Conservation (phyloP, 2,113 vertebrate genomes). For the Archocentrus centrarchus region DNA sequence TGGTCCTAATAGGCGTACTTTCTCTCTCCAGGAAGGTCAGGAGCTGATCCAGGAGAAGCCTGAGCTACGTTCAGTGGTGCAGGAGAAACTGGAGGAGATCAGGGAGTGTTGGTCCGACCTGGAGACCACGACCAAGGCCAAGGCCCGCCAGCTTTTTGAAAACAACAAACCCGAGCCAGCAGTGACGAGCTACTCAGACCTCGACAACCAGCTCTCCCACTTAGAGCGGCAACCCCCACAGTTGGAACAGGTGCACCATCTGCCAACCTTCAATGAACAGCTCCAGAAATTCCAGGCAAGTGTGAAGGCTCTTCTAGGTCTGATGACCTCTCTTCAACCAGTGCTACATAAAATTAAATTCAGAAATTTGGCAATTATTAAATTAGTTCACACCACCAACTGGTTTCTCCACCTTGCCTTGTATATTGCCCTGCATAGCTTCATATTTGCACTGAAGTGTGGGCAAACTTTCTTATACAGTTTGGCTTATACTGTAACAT, state of each 20-base stretch:
- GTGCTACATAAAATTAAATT: not conserved
- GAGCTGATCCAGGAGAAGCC: slow-evolving; percentile 90
- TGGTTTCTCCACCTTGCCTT: not conserved
- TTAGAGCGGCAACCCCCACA: slow-evolving; percentile 86
- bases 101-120: slow-evolving; percentile 88
- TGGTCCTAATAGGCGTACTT: not conserved
- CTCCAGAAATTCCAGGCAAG: slow-evolving; percentile 91
- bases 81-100: slow-evolving; percentile 87
- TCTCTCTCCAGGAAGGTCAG: slow-evolving; percentile 84
- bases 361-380: not conserved
- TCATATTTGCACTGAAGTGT: not conserved
- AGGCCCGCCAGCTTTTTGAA: slow-evolving; percentile 91
- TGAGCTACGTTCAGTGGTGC: slow-evolving; percentile 85
- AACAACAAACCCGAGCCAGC: slow-evolving; percentile 90
- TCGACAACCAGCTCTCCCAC: slow-evolving; percentile 85
- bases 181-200: slow-evolving; percentile 86
- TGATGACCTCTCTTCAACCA: not conserved
- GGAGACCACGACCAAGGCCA: slow-evolving; percentile 90
- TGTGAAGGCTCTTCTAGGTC: not conserved
- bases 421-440: not conserved
- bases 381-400: too few relatives aligned
- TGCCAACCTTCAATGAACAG: slow-evolving; percentile 91
- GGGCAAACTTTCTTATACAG: not conserved
- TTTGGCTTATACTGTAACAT: not conserved
- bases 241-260: slow-evolving; percentile 86